Evolutionary conservation across 1,140 invertebrate genomes (phyloP), one percentile per base, ranked within the genome.

Genomic region (silkworm (Bombyx mori)): DNA sequence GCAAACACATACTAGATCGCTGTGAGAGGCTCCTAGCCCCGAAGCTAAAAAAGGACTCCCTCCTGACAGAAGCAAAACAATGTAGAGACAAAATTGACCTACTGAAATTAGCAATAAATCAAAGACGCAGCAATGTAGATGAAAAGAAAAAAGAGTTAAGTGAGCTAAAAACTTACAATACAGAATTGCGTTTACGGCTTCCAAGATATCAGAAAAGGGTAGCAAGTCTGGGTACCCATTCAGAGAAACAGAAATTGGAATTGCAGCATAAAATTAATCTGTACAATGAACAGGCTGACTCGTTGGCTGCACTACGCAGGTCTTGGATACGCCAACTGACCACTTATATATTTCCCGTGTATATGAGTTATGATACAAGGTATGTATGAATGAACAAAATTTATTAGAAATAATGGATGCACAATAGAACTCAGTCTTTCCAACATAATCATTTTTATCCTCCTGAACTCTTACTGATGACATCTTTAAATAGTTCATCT

Each of bases 321-420:
- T 86, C 88, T 47, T 89, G 91, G 64, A 90, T 94, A 50, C 86
- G 92, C 58, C 92, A 94, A 74, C 88, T 95, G 9, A 90, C 92
- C 49, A 88, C 92, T 65, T 94, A 93, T 79, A 94, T 96, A 70
- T 95, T 96, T 85, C 93, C 93, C 8, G 91, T 95, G 6, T 85
- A 82, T 58, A 77, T 85, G 49, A 85, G 71, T 44, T 83, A 79
- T 71, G 82, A 86, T 62, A 69, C 76, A 18, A 84, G 83, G 83
- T 82, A 68, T 63, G 35, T 55, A 7, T 12, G 26, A 5, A 18
- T 18, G 12, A 18, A 18, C 12, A 18, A 18, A 18, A 18, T 18
- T 18, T 18, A 18, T 18, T 18, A 18, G 12, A 18, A 18, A 18
- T 18, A 18, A 18, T 18, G 12, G 12, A 18, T 18, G 12, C 12